A percentile compares a stretch with the other conserved stretches of the same genome.
Evolutionary conservation across 2,888 invertebrate species (phyloP).

Genomic region (Heliconius hortense): DNA sequence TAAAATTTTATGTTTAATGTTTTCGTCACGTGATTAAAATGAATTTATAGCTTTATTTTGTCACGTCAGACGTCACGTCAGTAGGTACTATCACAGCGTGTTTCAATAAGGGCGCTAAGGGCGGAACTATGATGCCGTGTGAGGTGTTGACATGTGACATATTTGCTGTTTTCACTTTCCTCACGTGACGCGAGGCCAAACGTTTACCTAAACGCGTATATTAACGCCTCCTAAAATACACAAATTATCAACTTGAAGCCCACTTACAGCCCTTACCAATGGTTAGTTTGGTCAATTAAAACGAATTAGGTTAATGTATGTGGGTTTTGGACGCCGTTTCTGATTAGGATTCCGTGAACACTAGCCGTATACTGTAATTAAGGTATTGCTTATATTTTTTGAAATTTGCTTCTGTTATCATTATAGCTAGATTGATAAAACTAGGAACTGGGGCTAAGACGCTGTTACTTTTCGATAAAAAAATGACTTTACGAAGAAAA

Average conservation of each 20-base stretch:
- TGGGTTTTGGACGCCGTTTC: constrained; percentile 67
- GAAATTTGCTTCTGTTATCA: not conserved
- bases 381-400: not conserved
- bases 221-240: constrained; percentile 58
- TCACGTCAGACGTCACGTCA: not conserved
- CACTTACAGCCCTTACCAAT: constrained; percentile 70
- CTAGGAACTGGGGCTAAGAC: not conserved
- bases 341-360: constrained; percentile 42
- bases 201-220: constrained; percentile 54
- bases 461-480: not conserved
- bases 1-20: constrained; percentile 11
- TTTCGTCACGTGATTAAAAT: constrained; percentile 7
- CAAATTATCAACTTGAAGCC: constrained; percentile 50
- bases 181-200: constrained; percentile 59
- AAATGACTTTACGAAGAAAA: too few relatives aligned
- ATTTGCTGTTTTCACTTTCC: constrained; percentile 52
- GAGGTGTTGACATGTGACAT: constrained; percentile 61
- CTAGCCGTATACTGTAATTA: constrained; percentile 8
- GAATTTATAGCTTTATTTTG: constrained; percentile 18
- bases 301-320: constrained; percentile 81
- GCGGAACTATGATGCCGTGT: constrained; percentile 43
- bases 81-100: constrained; percentile 2
- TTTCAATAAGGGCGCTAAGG: constrained; percentile 24
- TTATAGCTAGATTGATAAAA: constrained; percentile 1
- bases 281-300: constrained; percentile 78